Conservation (phyloP, 1,140 invertebrate genomes). For the Drosophila punjabiensis region DNA sequence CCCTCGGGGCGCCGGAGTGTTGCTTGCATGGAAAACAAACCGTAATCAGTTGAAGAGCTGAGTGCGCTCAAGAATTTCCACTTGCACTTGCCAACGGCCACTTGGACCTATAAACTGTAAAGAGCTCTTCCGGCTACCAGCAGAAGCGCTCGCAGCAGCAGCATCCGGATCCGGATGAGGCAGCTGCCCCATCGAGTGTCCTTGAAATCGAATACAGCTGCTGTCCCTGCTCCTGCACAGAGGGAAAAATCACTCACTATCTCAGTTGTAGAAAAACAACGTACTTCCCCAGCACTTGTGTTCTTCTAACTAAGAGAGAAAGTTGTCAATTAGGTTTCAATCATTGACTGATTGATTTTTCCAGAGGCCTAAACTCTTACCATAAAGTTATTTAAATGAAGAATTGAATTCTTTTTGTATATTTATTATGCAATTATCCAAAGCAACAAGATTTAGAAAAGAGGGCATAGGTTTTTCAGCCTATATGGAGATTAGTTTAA, state of each 20-base stretch:
- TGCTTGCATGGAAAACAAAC: conserved; percentile 76
- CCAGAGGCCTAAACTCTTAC: background rate
- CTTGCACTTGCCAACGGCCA: conserved; percentile 81
- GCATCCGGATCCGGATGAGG: conserved; percentile 36
- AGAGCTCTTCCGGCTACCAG: conserved; percentile 72
- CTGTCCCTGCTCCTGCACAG: conserved; percentile 28
- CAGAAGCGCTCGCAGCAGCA: conserved; percentile 35
- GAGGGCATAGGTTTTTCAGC: background rate
- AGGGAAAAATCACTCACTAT: conserved; percentile 13
- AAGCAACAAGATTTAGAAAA: background rate
- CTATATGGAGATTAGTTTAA: background rate
- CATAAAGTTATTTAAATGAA: background rate
- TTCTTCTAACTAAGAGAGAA: background rate
- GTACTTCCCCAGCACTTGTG: background rate
- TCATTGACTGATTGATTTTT: background rate
- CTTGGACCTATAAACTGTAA: conserved; percentile 81
- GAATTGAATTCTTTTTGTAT: background rate
- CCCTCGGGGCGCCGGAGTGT: conserved; percentile 6
- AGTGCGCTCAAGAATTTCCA: conserved; percentile 75
- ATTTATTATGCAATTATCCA: background rate
- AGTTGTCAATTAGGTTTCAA: background rate
- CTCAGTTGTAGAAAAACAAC: background rate
- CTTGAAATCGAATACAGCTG: conserved; percentile 72
- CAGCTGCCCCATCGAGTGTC: conserved; percentile 73
- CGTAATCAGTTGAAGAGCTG: conserved; percentile 70